These are phyloP conservation scores for Julus scandinavius DNA, from an alignment of 2,888 invertebrate genomes.

Conservation along the genomic window DNA sequence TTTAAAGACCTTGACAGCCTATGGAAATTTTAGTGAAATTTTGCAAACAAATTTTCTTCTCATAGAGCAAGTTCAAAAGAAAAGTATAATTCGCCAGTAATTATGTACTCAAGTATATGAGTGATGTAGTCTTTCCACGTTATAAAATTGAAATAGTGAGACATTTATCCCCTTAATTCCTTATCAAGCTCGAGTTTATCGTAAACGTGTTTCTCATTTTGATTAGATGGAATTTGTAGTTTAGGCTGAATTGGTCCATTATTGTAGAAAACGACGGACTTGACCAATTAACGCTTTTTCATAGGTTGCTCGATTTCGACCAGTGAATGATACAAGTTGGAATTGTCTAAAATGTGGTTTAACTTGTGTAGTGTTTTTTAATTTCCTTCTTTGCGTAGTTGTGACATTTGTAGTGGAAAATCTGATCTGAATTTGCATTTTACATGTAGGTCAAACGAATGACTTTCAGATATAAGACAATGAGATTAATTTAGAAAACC, in stretches of 20 bases:
- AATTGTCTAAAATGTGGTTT: background rate
- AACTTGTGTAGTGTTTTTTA: conserved; percentile 26
- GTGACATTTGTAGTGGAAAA: background rate
- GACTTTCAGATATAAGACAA: conserved; percentile 16
- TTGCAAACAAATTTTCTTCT: conserved; percentile 6
- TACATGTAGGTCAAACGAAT: conserved; percentile 23
- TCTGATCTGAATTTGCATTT: conserved; percentile 7
- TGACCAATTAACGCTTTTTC: conserved; percentile 7
- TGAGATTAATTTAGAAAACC: background rate
- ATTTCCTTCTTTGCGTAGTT: background rate
- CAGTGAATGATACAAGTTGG: background rate
- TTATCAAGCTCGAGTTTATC: background rate
- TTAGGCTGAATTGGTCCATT: background rate
- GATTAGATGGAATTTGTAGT: background rate
- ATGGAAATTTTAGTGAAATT: conserved; percentile 29
- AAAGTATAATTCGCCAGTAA: conserved; percentile 26
- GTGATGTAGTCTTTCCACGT: background rate
- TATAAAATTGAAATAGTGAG: background rate
- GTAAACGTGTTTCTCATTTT: conserved; percentile 17
- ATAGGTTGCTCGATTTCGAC: background rate
- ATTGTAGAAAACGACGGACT: background rate
- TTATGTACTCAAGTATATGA: background rate
- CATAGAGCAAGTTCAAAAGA: conserved; percentile 23
- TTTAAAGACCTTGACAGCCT: conserved; percentile 16
- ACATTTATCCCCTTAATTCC: conserved; percentile 9